Conservation (phyloP, 2,888 invertebrate genomes). For the Zootermopsis nevadensis region DNA sequence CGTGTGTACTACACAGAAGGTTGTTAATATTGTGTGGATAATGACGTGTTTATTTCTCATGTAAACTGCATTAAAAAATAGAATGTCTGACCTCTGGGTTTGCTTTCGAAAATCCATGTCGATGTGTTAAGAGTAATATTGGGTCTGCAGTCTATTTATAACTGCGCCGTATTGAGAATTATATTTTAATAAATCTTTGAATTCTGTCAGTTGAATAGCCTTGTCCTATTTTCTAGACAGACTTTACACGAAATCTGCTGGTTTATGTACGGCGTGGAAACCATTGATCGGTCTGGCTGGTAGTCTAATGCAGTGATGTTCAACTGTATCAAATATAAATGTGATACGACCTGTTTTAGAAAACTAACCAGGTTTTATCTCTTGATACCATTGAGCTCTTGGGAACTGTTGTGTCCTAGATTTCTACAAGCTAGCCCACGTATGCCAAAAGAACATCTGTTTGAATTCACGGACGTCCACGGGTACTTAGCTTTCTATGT, state of each 20-base stretch:
- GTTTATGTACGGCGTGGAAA: background rate
- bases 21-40: too few species aligned
- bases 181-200: background rate
- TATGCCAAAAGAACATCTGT: too few species aligned
- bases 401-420: background rate
- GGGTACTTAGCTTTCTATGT: too few species aligned
- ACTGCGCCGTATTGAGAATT: too few species aligned
- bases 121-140: too few species aligned
- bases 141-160: too few species aligned
- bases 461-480: too few species aligned
- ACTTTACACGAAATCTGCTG: background rate
- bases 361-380: background rate
- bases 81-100: too few species aligned
- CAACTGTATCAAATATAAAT: background rate
- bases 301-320: background rate
- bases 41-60: too few species aligned
- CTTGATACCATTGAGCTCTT: background rate
- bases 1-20: too few species aligned
- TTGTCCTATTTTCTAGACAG: background rate
- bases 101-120: too few species aligned
- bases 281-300: background rate
- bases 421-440: background rate
- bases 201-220: background rate
- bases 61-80: too few species aligned
- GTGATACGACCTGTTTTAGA: background rate